A percentile compares a stretch with the other conserved stretches of the same genome.
phyloP scores from a whole-genome alignment of 2,113 vertebrate genomes.

The Chlorodrepanis virens region DNA sequence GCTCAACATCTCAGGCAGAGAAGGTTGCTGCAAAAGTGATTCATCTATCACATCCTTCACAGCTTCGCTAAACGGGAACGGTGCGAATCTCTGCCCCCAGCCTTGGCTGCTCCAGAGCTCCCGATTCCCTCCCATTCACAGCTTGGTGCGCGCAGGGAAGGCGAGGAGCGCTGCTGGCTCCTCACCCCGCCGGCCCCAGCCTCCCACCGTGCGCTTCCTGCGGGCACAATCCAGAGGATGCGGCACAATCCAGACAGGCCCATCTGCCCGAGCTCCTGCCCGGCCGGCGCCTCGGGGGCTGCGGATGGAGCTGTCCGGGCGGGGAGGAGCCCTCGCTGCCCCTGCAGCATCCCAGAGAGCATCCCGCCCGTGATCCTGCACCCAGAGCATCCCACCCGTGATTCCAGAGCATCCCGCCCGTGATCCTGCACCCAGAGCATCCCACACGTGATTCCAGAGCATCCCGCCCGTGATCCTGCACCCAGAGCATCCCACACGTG shows the following conservation, averaged over 20 bases:
- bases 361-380: not conserved
- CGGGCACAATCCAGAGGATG: not conserved
- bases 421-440: too few species aligned
- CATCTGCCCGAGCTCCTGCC: not conserved
- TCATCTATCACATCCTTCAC: conserved; percentile 54
- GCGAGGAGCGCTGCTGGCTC: not conserved
- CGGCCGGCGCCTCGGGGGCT: accelerated
- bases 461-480: not conserved
- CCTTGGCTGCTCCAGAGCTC: not conserved
- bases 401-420: not conserved
- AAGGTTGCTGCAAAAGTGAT: conserved; percentile 51
- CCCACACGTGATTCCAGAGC: not conserved
- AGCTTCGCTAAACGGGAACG: not conserved
- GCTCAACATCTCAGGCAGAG: conserved; percentile 5
- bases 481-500: too few species aligned
- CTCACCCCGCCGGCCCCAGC: not conserved
- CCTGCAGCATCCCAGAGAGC: not conserved
- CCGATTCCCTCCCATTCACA: not conserved
- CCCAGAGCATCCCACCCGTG: not conserved
- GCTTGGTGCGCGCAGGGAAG: accelerated
- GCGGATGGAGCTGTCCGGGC: not conserved
- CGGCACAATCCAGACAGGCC: not conserved
- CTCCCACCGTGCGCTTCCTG: not conserved
- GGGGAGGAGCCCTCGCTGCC: not conserved
- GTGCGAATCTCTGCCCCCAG: conserved; percentile 1